Base-by-base conservation (phyloP, 2,797 vertebrate genomes). In the Anas bahamensis region DNA sequence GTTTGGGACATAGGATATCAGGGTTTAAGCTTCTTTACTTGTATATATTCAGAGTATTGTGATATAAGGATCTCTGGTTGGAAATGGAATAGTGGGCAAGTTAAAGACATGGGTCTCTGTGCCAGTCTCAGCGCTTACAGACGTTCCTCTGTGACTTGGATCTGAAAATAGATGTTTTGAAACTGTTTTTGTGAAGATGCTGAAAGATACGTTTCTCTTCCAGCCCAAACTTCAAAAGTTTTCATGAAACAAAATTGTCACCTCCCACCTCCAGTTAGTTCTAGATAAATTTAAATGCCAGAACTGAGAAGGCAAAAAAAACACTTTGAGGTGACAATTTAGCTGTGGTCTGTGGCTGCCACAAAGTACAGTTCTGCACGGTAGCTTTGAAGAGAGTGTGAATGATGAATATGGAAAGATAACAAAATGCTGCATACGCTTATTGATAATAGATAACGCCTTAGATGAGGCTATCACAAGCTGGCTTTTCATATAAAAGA, bases 241-340 rank as follows among this genome's bases (percentile, higher is more conserved):
- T 92, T 83, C 84, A 63, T 89, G 85, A 91, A 94, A 80, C 59
- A 74, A 91, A 93, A 68, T 74, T 91, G 85, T 76, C 85, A 85
- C 85, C 69, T 93, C 89, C 91, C 74, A 90, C 93, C 74, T 23
- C 17, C 56, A 44, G 71, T 78, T 86, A 83, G 71, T 88, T 92
- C 3, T 21, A 78, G 71, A 88, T 72, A 89, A 78, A 93, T 94
- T 83, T 90, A 93, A 75, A 83, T 74, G 71, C 65, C 89, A 86
- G 66, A 90, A 88, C 77, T 55, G 81, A 90, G 90, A 79, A 75
- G 39, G 64, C 19, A 60, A 60, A 78, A 84, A 72, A 79, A 44
- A 5, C 18, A 13, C 0, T 19, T 64, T 52, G 88, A 53, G 50
- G 50, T 53, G 68, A 50, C 35, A 53, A 39, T 39, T 8, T 31